Percentiles rank a stretch among this genome's conserved stretches.
Conservation (phyloP, 2,888 invertebrate genomes). For the Ochropleura leucogaster region DNA sequence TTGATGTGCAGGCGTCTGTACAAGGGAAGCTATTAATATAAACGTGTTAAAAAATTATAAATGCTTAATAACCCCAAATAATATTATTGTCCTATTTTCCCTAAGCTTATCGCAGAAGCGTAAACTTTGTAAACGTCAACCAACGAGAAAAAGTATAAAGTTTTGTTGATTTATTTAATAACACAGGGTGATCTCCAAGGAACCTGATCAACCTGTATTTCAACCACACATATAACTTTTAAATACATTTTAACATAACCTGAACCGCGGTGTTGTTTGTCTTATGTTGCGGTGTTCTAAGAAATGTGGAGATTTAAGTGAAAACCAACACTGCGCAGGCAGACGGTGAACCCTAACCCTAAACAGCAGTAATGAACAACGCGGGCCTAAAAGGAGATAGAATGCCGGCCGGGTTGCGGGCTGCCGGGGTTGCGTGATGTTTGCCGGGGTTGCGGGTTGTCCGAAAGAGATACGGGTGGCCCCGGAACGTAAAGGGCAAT, state of each 20-base stretch:
- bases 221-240: slow-evolving; percentile 8
- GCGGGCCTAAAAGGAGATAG: background rate
- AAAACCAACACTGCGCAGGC: background rate
- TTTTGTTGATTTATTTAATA: slow-evolving; percentile 50
- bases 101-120: background rate
- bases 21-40: too few species aligned
- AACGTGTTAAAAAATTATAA: background rate
- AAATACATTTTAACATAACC: slow-evolving; percentile 49
- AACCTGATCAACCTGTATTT: slow-evolving; percentile 52
- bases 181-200: slow-evolving; percentile 18
- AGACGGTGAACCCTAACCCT: background rate
- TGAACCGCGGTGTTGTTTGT: slow-evolving; percentile 3
- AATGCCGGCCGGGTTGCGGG: too few species aligned
- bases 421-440: too few species aligned
- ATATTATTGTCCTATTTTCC: background rate
- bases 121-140: background rate
- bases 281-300: slow-evolving; percentile 20
- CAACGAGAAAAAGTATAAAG: slow-evolving; percentile 11
- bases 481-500: too few species aligned
- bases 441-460: too few species aligned
- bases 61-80: background rate
- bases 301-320: background rate
- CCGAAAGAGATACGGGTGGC: too few species aligned
- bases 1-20: too few species aligned
- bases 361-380: background rate